Evolutionary conservation across 2,113 vertebrate species (phyloP), one percentile per base, ranked within the genome.

Genomic region (Peromyscus maniculatus): DNA sequence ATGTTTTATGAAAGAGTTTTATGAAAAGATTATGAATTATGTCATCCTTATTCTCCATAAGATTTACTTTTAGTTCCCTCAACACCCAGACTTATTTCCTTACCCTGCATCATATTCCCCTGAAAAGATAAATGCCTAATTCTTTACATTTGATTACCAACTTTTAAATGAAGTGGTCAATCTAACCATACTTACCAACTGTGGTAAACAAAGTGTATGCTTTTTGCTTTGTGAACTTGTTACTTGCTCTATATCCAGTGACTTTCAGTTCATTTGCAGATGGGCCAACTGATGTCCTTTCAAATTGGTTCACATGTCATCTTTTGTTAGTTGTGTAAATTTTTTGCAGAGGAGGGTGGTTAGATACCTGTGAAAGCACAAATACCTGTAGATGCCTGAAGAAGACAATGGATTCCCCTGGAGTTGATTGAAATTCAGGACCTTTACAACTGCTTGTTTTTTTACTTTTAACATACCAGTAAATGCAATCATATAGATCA

Each of bases 121-220:
- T 31, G n/a, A 36, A 89, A 87, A 52, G 3, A 66, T 36, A 96
- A 91, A 89, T 46, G 39, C 26, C 72, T 87, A 79, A 75, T 64
- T 74, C 16, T 67, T 95, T 64, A 31, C 55, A 93, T 83, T 89
- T 26, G 93, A 57, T 52, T n/a, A 91, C 26, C 4, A 87, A 64
- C 31, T 84, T 93, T 93, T 43, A 91, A 95, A 93, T 28, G 57
- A 95, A 91, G n/a, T 26, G 52, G 11, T 69, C 49, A 28, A 33
- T 89, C 94, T 78, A 89, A 89, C 55, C 67, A 16, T 64, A 57
- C 52, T 87, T 55, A 22, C 33, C 43, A 89, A 67, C 15, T 11
- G 64, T 49, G 64, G 43, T 31, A 89, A 96, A 52, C 49, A 49
- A 89, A 64, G 13, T 28, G 80, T 39, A 87, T 39, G 82, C 19